Conservation (phyloP, 1,140 invertebrate species). For the Chymomyza costata region DNA sequence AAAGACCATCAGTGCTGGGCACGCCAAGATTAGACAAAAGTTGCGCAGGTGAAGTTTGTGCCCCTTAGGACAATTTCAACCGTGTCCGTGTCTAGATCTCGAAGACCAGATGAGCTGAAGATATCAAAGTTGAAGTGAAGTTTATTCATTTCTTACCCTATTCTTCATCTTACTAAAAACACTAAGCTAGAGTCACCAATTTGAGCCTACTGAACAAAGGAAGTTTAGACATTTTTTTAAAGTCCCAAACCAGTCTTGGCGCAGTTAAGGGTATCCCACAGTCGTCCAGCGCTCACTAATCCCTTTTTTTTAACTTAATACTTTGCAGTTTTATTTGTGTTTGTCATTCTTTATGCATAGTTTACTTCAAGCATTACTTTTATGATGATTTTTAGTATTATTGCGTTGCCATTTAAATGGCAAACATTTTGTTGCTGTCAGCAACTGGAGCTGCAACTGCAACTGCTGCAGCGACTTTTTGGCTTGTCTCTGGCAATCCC, state of each 20-base stretch:
- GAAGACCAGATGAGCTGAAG: no score
- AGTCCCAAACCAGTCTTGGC: no score
- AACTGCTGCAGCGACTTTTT: constrained; percentile 5
- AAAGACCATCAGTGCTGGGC: no score
- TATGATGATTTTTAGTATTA: constrained; percentile 69
- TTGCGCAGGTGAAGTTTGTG: no score
- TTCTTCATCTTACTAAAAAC: constrained; percentile 21
- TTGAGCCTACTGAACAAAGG: no score
- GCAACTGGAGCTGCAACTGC: constrained; percentile 25
- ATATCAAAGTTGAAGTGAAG: no score
- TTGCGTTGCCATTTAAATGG: constrained; percentile 65
- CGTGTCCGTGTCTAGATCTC: no score
- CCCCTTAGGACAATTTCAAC: no score
- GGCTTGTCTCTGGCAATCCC: background rate
- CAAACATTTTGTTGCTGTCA: constrained; percentile 63
- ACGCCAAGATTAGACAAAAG: no score
- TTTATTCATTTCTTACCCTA: constrained; percentile 9
- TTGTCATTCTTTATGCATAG: constrained; percentile 42
- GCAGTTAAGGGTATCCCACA: no score
- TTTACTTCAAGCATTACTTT: constrained; percentile 21
- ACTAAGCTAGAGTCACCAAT: no score
- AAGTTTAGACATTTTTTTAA: no score
- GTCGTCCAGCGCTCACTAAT: background rate
- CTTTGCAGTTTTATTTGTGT: constrained; percentile 1
- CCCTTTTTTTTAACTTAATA: background rate